phyloP scores from a whole-genome alignment of 2,888 invertebrate genomes.

The Liposcelis brunnea region DNA sequence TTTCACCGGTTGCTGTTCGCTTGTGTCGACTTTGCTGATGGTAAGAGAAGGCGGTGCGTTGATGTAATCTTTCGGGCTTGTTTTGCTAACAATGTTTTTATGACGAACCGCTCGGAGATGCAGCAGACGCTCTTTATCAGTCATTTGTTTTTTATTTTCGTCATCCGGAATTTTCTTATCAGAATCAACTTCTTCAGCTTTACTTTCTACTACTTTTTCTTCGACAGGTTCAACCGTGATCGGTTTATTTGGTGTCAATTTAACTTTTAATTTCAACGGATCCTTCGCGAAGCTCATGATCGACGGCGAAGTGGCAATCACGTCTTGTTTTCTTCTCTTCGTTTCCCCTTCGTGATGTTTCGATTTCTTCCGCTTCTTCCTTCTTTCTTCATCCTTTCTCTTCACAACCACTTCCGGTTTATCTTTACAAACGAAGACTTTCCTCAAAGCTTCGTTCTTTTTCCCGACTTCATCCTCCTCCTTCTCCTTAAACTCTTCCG shows the following conservation, averaged over 20 bases:
- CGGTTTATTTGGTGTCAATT: neutral
- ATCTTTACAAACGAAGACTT: constrained; percentile 5
- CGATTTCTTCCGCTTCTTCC: constrained; percentile 4
- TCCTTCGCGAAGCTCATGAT: constrained; percentile 1
- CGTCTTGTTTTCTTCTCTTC: neutral
- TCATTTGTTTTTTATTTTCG: neutral
- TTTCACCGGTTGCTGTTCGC: constrained; percentile 1
- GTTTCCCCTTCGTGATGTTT: constrained; percentile 5
- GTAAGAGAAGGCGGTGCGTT: constrained; percentile 4
- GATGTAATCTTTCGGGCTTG: neutral
- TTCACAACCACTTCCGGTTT: constrained; percentile 1
- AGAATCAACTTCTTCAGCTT: neutral
- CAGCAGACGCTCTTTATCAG: neutral
- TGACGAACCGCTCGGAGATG: constrained; percentile 2
- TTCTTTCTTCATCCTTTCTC: neutral
- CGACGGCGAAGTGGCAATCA: neutral
- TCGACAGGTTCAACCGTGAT: neutral
- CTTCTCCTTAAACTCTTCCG: neutral
- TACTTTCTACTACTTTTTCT: neutral
- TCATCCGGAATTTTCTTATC: neutral
- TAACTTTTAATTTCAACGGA: constrained; percentile 4
- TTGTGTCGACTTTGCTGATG: constrained; percentile 1
- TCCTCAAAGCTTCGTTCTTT: constrained; percentile 4
- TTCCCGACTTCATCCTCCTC: neutral
- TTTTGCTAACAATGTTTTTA: neutral